phyloP scores from a whole-genome alignment of 1,140 invertebrate genomes.

The Danaus plexippus region DNA sequence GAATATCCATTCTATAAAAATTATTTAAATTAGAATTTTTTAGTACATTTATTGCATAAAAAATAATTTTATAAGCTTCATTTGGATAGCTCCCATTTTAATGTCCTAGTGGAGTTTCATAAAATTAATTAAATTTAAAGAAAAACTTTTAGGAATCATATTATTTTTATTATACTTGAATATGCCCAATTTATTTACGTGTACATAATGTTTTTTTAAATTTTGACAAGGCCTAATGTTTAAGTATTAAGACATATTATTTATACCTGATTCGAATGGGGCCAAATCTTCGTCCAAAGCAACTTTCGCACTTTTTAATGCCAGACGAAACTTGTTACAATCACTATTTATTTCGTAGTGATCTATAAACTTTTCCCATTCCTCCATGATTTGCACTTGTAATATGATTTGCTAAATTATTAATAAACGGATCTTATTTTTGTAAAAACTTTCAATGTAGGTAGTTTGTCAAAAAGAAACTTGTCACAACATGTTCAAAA shows the following conservation, averaged over 20 bases:
- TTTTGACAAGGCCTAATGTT: not conserved
- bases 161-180: not conserved
- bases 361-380: constrained; percentile 23
- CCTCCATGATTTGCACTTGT: constrained; percentile 21
- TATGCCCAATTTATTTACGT: not conserved
- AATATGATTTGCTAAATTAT: not conserved
- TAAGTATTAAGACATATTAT: not conserved
- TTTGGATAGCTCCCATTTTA: too few species aligned
- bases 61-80: not conserved
- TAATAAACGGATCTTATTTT: not conserved
- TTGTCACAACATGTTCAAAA: too few species aligned
- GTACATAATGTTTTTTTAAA: not conserved
- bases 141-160: too few species aligned
- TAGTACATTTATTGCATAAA: not conserved
- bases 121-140: too few species aligned
- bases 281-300: constrained; percentile 24
- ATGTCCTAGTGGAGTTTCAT: too few species aligned
- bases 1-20: constrained; percentile 19
- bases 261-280: constrained; percentile 25
- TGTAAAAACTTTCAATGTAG: not conserved
- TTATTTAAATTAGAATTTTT: too few species aligned
- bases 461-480: not conserved
- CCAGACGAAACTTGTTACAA: constrained; percentile 11
- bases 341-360: constrained; percentile 8
- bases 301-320: constrained; percentile 16